Conservation (phyloP, 2,113 vertebrate genomes). For the Urocynchramus pylzowi region DNA sequence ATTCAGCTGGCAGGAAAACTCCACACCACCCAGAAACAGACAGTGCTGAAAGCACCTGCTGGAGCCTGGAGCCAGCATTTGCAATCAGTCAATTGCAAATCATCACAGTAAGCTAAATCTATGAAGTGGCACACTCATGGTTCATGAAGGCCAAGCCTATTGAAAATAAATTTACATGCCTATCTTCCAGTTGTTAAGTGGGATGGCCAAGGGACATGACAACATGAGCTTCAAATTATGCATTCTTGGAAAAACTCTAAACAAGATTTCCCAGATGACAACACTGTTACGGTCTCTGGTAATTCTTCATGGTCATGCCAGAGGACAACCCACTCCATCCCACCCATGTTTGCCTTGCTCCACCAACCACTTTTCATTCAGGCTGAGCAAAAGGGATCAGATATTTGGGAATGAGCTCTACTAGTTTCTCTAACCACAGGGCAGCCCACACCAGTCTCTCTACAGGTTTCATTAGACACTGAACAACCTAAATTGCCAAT, state of each 20-base stretch:
- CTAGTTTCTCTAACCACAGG: background rate
- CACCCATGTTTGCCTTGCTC: background rate
- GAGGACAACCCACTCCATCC: background rate
- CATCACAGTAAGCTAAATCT: background rate
- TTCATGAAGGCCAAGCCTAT: background rate
- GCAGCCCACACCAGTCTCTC: background rate
- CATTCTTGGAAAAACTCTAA: background rate
- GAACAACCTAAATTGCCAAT: background rate
- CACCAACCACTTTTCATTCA: background rate
- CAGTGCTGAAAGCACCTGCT: background rate
- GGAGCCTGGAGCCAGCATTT: background rate
- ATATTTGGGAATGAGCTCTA: background rate
- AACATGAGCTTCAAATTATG: background rate
- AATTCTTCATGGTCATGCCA: background rate
- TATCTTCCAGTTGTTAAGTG: background rate
- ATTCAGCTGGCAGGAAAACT: background rate
- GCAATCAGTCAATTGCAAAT: background rate
- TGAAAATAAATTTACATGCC: background rate
- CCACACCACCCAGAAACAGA: accelerated
- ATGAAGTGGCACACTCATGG: background rate
- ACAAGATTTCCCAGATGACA: background rate
- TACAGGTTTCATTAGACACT: background rate
- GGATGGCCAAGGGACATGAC: background rate
- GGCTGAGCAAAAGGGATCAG: background rate
- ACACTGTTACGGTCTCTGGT: background rate